Evolutionary conservation across 2,797 vertebrate species (phyloP), one percentile per base, ranked within the genome.

Genomic region (Anguilla marmorata): DNA sequence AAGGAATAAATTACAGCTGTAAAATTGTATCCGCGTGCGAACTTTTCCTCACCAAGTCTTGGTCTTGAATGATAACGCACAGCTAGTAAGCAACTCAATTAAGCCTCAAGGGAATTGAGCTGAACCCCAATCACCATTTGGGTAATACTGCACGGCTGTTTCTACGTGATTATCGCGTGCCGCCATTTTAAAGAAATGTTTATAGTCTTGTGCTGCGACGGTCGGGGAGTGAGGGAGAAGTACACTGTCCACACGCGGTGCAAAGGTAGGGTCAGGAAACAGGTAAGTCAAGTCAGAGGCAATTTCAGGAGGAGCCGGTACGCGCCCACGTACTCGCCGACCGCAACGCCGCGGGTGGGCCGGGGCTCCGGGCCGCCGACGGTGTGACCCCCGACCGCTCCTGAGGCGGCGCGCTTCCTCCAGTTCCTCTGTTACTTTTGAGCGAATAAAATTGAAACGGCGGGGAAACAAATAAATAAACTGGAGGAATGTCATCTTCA

Each of bases 401-500:
- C 72, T 52, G 30, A 66, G 54, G 79, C 87, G 56, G 86, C 12
- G 69, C 85, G 33, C 82, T 74, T 87, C 52, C 91, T 93, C 88
- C 86, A 84, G 72, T 90, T 86, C 88, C 76, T 89, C 87, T 76
- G 14, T 48, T 82, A 60, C 83, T 90, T 93, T 87, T 93, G 90
- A 94, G 93, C 91, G 92, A 93, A 93, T 91, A 89, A 87, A 90
- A 91, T 72, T 83, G 72, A 90, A 90, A 87, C 86, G 86, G 87
- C 88, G 86, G 12, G 37, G 54, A 93, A 92, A 93, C 92, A 93
- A 93, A 94, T 88, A 93, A 91, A 93, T 86, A 92, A 94, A 92
- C 79, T 21, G 50, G 33, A 54, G 89, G 83, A 90, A 92, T 91
- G 90, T 89, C 89, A 87, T 89, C 91, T 92, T 91, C 92, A 89